These are phyloP conservation scores for Liodrosophila aerea DNA, from an alignment of 2,888 invertebrate genomes.

Conservation along the genomic window DNA sequence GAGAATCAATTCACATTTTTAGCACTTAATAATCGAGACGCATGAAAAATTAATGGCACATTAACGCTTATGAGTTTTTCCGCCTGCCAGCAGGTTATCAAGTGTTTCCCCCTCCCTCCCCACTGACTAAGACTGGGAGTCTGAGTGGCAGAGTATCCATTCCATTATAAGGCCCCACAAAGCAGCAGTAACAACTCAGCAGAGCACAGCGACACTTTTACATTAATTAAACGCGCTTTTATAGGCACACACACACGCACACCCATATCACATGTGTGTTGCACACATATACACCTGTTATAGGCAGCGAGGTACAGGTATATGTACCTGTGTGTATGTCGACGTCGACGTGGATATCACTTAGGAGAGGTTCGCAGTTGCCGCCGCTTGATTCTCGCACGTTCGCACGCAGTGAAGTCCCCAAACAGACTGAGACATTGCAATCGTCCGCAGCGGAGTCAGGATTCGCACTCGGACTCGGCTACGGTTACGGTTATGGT, in stretches of 20 bases:
- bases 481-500: conserved; percentile 3
- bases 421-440: conserved; percentile 58
- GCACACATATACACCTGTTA: no score
- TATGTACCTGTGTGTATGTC: conserved; percentile 12
- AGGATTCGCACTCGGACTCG: conserved; percentile 7
- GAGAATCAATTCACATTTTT: conserved; percentile 53
- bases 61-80: conserved; percentile 52
- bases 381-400: conserved; percentile 40
- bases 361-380: conserved; percentile 25
- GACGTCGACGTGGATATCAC: conserved; percentile 26
- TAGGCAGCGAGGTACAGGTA: neutral
- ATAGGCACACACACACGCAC: conserved; percentile 47
- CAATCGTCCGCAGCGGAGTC: conserved; percentile 4
- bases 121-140: neutral
- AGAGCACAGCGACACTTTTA: conserved; percentile 70
- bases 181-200: conserved; percentile 40
- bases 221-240: conserved; percentile 77
- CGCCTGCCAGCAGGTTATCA: conserved; percentile 6
- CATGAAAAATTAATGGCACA: conserved; percentile 59
- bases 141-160: conserved; percentile 34
- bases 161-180: conserved; percentile 37
- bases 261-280: neutral
- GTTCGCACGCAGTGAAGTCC: conserved; percentile 75
- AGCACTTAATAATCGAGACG: conserved; percentile 57
- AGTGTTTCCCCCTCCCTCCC: no score